These are phyloP conservation scores for Nomada lathburiana DNA, from an alignment of 2,888 invertebrate species.

Conservation along the genomic window DNA sequence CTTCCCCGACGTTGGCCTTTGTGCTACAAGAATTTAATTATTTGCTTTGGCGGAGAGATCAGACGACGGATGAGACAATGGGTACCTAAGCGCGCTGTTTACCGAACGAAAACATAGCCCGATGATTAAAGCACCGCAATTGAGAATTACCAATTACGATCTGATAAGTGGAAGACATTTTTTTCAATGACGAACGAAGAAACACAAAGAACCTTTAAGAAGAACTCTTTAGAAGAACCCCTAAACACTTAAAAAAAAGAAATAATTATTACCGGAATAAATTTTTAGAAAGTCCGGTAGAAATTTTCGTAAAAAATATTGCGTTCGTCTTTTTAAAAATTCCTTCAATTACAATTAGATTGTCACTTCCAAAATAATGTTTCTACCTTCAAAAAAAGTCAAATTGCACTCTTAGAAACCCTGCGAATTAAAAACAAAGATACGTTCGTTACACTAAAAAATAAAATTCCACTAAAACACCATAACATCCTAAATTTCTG, in stretches of 20 bases:
- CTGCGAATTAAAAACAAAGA: too few species aligned
- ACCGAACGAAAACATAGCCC: not conserved
- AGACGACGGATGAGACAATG: not conserved
- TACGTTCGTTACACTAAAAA: too few species aligned
- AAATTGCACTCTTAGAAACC: too few species aligned
- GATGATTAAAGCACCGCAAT: not conserved
- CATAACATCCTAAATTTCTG: not conserved
- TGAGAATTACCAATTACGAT: too few species aligned
- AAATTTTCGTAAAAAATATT: not conserved
- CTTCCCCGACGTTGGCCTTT: slow-evolving; percentile 15
- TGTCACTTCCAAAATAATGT: too few species aligned
- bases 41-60: not conserved
- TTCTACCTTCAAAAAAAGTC: too few species aligned
- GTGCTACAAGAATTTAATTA: slow-evolving; percentile 45
- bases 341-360: not conserved
- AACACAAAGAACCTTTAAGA: not conserved
- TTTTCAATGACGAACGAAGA: too few species aligned
- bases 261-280: not conserved
- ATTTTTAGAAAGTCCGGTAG: too few species aligned
- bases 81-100: not conserved
- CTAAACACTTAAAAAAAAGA: not conserved
- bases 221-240: too few species aligned
- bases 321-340: not conserved
- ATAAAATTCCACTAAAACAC: not conserved
- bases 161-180: not conserved